These are phyloP conservation scores for Ammospiza nelsoni DNA, from an alignment of 2,113 vertebrate genomes.

Conservation along the genomic window DNA sequence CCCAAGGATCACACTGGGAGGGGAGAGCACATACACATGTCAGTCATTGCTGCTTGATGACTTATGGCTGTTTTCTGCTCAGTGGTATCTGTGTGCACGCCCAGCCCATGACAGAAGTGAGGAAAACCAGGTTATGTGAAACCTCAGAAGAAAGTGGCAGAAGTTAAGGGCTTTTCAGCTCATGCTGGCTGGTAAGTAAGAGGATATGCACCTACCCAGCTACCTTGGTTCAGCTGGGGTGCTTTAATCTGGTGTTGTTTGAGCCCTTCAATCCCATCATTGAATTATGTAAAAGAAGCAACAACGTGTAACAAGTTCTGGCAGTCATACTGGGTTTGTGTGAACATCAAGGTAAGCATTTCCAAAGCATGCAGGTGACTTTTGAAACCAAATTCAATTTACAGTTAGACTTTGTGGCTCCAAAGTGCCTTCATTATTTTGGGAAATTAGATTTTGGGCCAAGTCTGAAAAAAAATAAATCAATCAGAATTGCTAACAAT, in stretches of 20 bases:
- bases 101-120: neutral
- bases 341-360: neutral
- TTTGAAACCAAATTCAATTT: slow-evolving; percentile 8
- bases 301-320: neutral
- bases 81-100: accelerated
- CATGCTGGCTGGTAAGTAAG: neutral
- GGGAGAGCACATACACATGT: neutral
- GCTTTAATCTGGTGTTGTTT: neutral
- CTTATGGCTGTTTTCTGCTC: neutral
- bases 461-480: neutral
- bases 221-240: neutral
- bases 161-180: neutral
- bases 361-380: neutral
- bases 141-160: neutral
- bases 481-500: neutral
- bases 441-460: neutral
- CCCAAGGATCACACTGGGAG: neutral
- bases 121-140: neutral
- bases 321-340: neutral
- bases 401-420: neutral
- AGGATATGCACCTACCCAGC: neutral
- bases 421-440: neutral
- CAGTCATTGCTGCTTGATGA: neutral
- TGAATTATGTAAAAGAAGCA: neutral
- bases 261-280: neutral